Percentiles rank a stretch among this genome's conserved stretches.
These are phyloP conservation scores for Thymelicus lineola DNA, from an alignment of 2,888 invertebrate species.

Conservation along the genomic window DNA sequence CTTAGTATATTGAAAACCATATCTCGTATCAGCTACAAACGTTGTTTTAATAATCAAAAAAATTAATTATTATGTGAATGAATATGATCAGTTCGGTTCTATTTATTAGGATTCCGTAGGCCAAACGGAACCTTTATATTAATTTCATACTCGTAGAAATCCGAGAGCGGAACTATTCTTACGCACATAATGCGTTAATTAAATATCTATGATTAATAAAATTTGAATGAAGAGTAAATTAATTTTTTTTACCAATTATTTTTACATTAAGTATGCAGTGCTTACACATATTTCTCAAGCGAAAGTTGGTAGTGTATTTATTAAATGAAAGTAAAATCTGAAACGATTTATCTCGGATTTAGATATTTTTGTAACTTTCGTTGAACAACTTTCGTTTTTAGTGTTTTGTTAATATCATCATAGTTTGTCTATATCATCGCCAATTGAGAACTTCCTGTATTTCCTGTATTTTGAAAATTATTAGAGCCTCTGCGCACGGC, in stretches of 20 bases:
- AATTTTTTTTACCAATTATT: not conserved
- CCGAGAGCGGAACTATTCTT: too few species aligned
- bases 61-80: too few species aligned
- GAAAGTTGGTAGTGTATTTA: slow-evolving; percentile 52
- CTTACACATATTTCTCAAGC: slow-evolving; percentile 41
- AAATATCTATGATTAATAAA: too few species aligned
- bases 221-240: not conserved
- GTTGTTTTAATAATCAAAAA: too few species aligned
- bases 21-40: too few species aligned
- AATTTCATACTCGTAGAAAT: not conserved
- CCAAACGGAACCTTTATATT: not conserved
- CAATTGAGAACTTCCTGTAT: not conserved
- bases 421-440: not conserved
- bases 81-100: too few species aligned
- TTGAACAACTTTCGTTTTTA: not conserved
- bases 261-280: too few species aligned
- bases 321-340: slow-evolving; percentile 53
- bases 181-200: too few species aligned
- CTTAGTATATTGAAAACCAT: too few species aligned
- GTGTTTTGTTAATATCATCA: not conserved
- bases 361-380: not conserved
- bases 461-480: slow-evolving; percentile 1
- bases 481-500: too few species aligned
- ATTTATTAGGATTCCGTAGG: too few species aligned
- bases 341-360: slow-evolving; percentile 28